Evolutionary conservation across 2,797 vertebrate genomes (phyloP), one percentile per base, ranked within the genome.

Genomic region (Valencia hispanica): DNA sequence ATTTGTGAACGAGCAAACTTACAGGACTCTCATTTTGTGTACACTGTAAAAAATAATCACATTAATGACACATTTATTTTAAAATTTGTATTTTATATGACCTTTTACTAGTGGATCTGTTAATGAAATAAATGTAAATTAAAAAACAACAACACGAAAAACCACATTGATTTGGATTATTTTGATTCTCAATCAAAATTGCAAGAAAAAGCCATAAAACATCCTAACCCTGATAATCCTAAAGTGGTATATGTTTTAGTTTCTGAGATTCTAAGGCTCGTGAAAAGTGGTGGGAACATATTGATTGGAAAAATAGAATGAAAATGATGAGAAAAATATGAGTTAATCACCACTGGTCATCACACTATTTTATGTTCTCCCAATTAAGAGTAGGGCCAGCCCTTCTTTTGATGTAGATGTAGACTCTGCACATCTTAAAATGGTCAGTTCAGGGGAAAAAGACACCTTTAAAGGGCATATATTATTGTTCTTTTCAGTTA

Each of bases 21-120:
- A 39, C 34, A 10, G 15, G 11, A 43, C 15, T 36, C 55, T 59
- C 3, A 69, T 83, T 79, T 57, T 76, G 20, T 41, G 51, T 55
- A 72, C 85, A 73, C 84, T 88, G 84, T 89, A 65, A 53, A 63
- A 61, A 61, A 45, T n/a, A 4, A 72, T 41, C 20, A 32, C 3
- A 27, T 47, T 18, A 15, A 30, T 47, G 11, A 14, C 9, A n/a
- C 7, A 30, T 18, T 17, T 59, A 59, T 18, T 32, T 45, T 15
- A 6, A 27, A 30, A 8, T n/a, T n/a, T n/a, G 10, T 30, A 69
- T 9, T 69, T 30, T 69, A 11, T 25, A 39, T 25, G 11, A 25
- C 10, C 34, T 65, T 7, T 51, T 51, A 22, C 48, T 51, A 20
- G 14, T 63, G 32, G 18, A 22, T 27, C 32, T 63, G 30, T 34